Evolutionary conservation across 53 echinoderm and acorn worm species (phyloP), one percentile per base, ranked within the genome.

Genomic region (Zoroaster sp.): DNA sequence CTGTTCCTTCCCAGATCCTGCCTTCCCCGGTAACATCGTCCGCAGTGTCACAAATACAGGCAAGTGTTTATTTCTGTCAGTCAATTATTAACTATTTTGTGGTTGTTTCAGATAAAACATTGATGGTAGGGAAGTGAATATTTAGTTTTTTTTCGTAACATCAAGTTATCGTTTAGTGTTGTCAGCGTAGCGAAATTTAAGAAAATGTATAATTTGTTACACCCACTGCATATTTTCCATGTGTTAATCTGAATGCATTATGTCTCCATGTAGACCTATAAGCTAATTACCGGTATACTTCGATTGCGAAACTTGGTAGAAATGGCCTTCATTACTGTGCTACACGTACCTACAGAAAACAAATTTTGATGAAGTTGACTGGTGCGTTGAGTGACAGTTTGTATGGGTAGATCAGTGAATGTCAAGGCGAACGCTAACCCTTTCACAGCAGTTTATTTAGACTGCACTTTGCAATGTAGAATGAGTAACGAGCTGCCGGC

Each of bases 11-110:
- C 83, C 92, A 1, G 99, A 94, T 23, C 88, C 94, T 33, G 77
- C 88, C 39, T 94, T 96, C 40, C 96, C 93, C 1, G 94, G 99
- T 21, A 99, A 96, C 90, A 96, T 96, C 69, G 94, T 99, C 34
- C 82, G 99, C 72, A 99, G 99, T 87, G 85, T 99, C 69, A 68
- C 96, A 34, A 94, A 96, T 66, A 75, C 92, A 94, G 99, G 99
- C 96, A 89, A 81, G 88, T 75, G 86, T 14, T 4, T 17, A 4
- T 83, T 49, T 17, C 21, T 43, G 3, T 6, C 25, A 8, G 6
- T 33, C 65, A 12, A 4, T 47, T 47, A 8, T 8, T 10, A 47
- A 14, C 49, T 14, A 8, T 47, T 14, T 10, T 10, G 14, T 47
- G 6, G 6, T 13, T 46, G 46, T 46, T 46, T 46, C 6, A 46